Evolutionary conservation across 37 sponge, comb jelly and placozoan genomes (phyloP).

Genomic region (Diacarnus erythraeanus): DNA sequence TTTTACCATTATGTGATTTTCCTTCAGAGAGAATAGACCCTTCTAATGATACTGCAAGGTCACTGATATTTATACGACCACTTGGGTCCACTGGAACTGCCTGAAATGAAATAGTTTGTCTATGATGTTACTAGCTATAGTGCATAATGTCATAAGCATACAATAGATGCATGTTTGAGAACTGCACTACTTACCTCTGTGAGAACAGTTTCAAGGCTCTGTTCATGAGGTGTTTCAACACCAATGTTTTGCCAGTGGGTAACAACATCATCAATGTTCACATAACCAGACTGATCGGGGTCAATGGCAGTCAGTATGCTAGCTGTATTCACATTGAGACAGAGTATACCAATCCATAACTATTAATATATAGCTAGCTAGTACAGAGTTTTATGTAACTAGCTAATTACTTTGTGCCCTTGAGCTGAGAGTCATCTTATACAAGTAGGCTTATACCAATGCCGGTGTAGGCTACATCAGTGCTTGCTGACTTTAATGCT

Average conservation of each 20-base stretch:
- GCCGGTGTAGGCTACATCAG: no score
- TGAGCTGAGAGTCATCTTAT: no score
- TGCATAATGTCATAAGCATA: not conserved
- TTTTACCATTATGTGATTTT: constrained; percentile 7
- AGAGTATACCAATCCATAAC: no score
- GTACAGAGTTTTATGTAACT: no score
- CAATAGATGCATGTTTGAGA: no score
- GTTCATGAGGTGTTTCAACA: constrained; percentile 14
- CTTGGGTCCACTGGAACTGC: constrained; percentile 28
- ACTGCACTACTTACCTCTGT: not conserved
- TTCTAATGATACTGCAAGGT: constrained; percentile 34
- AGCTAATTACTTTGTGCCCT: no score
- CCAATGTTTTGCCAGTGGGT: constrained; percentile 35
- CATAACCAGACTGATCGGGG: constrained; percentile 36
- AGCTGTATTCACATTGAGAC: no score
- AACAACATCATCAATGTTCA: constrained; percentile 30
- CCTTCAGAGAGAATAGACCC: constrained; percentile 30
- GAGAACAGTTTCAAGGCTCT: constrained; percentile 13
- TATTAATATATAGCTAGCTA: no score
- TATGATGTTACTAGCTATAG: not conserved
- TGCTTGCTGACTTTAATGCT: no score
- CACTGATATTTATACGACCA: constrained; percentile 26
- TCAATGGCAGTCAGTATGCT: constrained; percentile 19
- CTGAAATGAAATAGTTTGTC: constrained; percentile 1
- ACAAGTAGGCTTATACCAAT: no score